Evolutionary conservation across 2,797 vertebrate species (phyloP), one percentile per base, ranked within the genome.

Genomic region (Channa striata): DNA sequence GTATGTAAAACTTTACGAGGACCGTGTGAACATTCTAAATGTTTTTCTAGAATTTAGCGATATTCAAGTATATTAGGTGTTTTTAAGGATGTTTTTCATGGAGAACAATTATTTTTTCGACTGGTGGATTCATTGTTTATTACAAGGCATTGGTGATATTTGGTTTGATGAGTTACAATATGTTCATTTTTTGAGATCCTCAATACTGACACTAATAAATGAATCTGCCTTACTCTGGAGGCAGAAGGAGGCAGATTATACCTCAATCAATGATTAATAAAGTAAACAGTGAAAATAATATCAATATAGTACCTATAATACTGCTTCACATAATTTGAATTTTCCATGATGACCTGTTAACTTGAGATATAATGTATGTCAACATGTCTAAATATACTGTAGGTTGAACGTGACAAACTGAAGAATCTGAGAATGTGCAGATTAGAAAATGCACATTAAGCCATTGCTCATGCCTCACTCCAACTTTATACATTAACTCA

Each of bases 121-220:
- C n/a, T n/a, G n/a, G n/a, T n/a, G n/a, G 25, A 30, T 6, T 30
- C 6, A 30, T 30, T 30, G n/a, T n/a, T 30, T 6, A 30, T 30
- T 12, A 59, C 13, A 13, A 6, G 25, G 14, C 62, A 44, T 19
- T 19, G 44, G 44, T 51, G 58, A 63, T 48, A 49, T 21, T 25
- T 33, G 11, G 56, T 80, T 51, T 74, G 42, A 80, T 74, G 68
- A 67, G 64, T 50, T 9, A 11, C 13, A 69, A 40, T 19, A 25
- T 72, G 43, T 19, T 13, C 5, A 37, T 51, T 49, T 59, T 71
- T 42, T 48, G 51, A 53, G 44, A 48, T 77, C 57, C 56, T 66
- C 68, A 50, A 60, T 47, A 67, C 39, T n/a, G n/a, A n/a, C n/a
- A n/a, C n/a, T 40, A 25, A 23, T 59, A 59, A 69, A 68, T 72